A percentile compares a stretch with the other conserved stretches of the same genome.
These are phyloP conservation scores for Uropetala carovei DNA, from an alignment of 2,888 invertebrate genomes.

Conservation along the genomic window DNA sequence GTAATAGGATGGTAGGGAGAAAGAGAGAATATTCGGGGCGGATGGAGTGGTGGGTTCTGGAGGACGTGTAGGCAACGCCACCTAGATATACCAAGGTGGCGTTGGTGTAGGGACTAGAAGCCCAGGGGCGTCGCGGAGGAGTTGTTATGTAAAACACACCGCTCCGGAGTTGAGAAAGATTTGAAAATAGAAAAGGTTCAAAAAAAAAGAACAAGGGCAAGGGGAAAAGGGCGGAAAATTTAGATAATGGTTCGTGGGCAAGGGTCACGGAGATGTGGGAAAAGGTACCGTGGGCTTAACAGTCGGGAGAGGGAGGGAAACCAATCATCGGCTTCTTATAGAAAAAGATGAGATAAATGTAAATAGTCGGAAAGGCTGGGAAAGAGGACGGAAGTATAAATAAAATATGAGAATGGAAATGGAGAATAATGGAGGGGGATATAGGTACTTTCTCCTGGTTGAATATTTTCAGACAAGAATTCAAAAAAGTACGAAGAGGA, in stretches of 20 bases:
- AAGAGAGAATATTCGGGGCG: neutral
- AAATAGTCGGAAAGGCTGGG: too few species aligned
- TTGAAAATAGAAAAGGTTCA: slow-evolving; percentile 1
- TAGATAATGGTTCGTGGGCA: neutral
- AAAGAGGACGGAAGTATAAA: too few species aligned
- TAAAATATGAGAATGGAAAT: too few species aligned
- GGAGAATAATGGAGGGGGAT: too few species aligned
- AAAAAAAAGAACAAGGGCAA: neutral
- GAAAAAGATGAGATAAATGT: too few species aligned
- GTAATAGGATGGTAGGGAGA: neutral
- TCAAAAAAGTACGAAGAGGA: too few species aligned
- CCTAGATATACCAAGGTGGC: too few species aligned
- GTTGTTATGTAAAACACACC: neutral
- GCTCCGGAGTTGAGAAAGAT: neutral
- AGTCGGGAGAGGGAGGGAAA: neutral
- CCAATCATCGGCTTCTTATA: neutral
- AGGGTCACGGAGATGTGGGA: neutral
- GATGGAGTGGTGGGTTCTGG: neutral
- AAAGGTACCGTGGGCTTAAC: neutral
- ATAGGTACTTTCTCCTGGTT: too few species aligned
- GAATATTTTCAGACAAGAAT: too few species aligned
- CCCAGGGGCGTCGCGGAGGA: neutral
- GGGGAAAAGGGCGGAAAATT: neutral
- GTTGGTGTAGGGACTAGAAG: neutral
- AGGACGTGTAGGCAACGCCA: too few species aligned